Base-by-base conservation (phyloP, 2,113 vertebrate species). In the Corydoras maculifer region DNA sequence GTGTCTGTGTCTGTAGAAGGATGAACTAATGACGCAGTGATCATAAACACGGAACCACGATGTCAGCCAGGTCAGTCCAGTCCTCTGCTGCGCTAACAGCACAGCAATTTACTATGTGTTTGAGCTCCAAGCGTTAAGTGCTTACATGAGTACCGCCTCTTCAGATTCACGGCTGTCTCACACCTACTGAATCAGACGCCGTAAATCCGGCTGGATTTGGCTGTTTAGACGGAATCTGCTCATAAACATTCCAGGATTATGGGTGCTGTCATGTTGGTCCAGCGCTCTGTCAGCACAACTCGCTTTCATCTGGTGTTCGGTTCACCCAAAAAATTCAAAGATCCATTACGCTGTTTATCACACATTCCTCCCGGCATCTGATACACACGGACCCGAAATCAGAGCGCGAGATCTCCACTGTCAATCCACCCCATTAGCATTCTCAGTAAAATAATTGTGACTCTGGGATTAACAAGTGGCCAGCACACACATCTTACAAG, bases 251-350 rank as follows among this genome's bases (percentile, higher is more conserved):
- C 35, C 35, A 43, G 35, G 35, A 43, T 43, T 43, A 43, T 43
- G 35, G 35, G 35, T 43, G 35, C 35, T 43, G 35, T 43, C 35
- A 43, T 43, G 35, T 43, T 43, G 51, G 51, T 53, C 10, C 9
- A 53, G 51, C 10, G 10, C 51, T 53, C 51, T 14, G 51, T 53
- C 51, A 53, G 51, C 51, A 31, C 65, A 58, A 31, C 65, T 68
- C 15, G 29, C 65, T 69, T 69, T 69, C 35, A 69, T 69, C 67
- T 59, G 32, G 67, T 69, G 67, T 69, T 59, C 10, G 48, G 67
- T 69, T 51, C 51, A 53, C 61, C 58, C 25, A 58, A 57, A 48
- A 68, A 53, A 53, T 12, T 68, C 35, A 48, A 30, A 68, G 65
- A 68, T 68, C 18, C 32, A 31, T 49, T 49, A 59, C 55, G 25